Percentiles rank a stretch among this genome's conserved stretches.
phyloP scores from a whole-genome alignment of 2,797 vertebrate species.

The Pseudochaenichthys georgianus region DNA sequence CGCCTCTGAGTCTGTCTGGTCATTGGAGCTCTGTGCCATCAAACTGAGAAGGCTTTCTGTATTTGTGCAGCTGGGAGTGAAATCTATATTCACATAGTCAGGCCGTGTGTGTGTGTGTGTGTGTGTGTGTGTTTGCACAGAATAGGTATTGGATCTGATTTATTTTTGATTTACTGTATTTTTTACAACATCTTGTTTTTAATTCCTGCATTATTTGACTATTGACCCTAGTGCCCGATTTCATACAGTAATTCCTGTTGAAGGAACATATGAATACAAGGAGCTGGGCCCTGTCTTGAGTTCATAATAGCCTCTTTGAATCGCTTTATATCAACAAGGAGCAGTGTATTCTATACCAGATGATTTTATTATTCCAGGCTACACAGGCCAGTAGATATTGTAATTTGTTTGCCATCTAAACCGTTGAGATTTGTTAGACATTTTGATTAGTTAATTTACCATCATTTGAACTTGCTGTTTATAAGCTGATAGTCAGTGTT shows the following conservation, averaged over 20 bases:
- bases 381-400: not conserved
- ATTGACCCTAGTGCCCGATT: not conserved
- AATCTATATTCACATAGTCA: slow-evolving; percentile 66
- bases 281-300: slow-evolving; percentile 2
- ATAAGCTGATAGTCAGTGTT: not conserved
- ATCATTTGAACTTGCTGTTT: not conserved
- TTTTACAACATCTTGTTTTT: not conserved
- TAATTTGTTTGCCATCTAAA: not conserved
- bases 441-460: not conserved
- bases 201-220: slow-evolving; percentile 1
- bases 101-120: slow-evolving; percentile 14
- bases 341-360: not conserved
- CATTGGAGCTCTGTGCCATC: slow-evolving; percentile 66
- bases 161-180: slow-evolving; percentile 30
- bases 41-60: slow-evolving; percentile 69
- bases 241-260: not conserved
- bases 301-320: not conserved
- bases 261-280: slow-evolving; percentile 8
- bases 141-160: slow-evolving; percentile 21
- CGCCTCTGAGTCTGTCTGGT: slow-evolving; percentile 63
- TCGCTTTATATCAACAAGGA: not conserved
- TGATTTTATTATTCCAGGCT: no score
- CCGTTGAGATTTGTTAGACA: not conserved
- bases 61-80: slow-evolving; percentile 79
- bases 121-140: slow-evolving; percentile 13